Evolutionary conservation across 2,797 vertebrate genomes (phyloP).

Genomic region (Microhierax caerulescens): DNA sequence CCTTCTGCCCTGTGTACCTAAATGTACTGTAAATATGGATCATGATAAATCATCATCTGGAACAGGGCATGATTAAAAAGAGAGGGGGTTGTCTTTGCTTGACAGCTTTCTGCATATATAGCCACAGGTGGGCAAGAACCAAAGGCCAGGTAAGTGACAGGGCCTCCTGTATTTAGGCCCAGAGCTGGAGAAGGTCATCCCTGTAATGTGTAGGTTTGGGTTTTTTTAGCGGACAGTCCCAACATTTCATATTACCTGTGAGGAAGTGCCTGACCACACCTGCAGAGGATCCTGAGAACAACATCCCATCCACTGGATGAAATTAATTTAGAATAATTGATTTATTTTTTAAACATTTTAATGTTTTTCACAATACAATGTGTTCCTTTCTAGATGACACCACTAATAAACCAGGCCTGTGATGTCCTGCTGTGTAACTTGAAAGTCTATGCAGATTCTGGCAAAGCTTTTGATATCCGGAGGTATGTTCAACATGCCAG

Average conservation of each 20-base stretch:
- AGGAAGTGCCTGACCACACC: background rate
- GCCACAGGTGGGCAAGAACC: background rate
- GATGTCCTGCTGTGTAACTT: conserved; percentile 85
- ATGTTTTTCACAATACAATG: background rate
- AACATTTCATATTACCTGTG: background rate
- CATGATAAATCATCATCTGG: background rate
- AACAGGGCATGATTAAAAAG: background rate
- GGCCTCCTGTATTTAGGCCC: background rate
- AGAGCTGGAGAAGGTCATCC: background rate
- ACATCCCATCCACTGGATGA: background rate
- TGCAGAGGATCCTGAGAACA: background rate
- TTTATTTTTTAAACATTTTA: background rate
- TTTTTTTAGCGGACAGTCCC: background rate
- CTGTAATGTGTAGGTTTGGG: background rate
- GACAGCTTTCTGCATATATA: background rate
- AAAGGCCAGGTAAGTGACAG: background rate
- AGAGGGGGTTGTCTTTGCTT: background rate
- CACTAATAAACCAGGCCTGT: conserved; percentile 86
- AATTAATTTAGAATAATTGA: background rate
- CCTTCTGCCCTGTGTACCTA: background rate
- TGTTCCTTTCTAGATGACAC: conserved; percentile 84
- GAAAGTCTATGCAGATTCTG: conserved; percentile 79
- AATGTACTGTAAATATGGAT: background rate
- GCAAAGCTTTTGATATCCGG: conserved; percentile 87
- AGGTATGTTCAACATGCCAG: conserved; percentile 75